A percentile compares a stretch with the other conserved stretches of the same genome.
phyloP scores from a whole-genome alignment of 2,113 vertebrate species.

The Oryctolagus cuniculus region mOryCun1.1 NC_091442.1:71945001-71945500 shows the following conservation, averaged over 20 bases:
- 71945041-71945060: background rate
- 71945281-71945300: background rate
- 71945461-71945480: background rate
- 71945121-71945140: slow-evolving; percentile 23
- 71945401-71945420: slow-evolving; percentile 37
- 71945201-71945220: background rate
- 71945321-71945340: slow-evolving; percentile 18
- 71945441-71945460: background rate
- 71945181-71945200: slow-evolving; percentile 27
- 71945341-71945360: background rate
- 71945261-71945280: background rate
- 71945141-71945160: slow-evolving; percentile 45
- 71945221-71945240: slow-evolving; percentile 42
- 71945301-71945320: slow-evolving; percentile 43
- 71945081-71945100: background rate
- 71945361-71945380: slow-evolving; percentile 20
- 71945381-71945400: background rate
- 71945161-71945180: background rate
- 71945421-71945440: background rate
- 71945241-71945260: background rate
- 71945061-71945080: background rate
- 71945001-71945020: background rate
- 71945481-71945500: slow-evolving; percentile 3
- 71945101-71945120: background rate
- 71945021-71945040: background rate